Percentiles rank a stretch among this genome's conserved stretches.
These are phyloP conservation scores for Furcula furcula DNA, from an alignment of 2,888 invertebrate genomes.

Conservation along the genomic window DNA sequence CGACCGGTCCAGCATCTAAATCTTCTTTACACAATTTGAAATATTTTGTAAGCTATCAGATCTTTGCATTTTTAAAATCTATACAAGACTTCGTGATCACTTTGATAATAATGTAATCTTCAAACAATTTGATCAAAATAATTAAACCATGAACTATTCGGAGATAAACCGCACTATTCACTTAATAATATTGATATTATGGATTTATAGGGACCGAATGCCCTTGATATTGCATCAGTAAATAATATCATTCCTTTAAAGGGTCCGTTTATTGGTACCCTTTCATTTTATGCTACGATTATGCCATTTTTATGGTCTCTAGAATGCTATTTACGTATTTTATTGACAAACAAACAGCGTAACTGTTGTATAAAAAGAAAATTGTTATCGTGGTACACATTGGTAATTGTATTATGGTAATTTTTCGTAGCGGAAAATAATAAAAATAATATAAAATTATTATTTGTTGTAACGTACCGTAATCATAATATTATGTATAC, in stretches of 20 bases:
- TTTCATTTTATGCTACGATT: constrained; percentile 72
- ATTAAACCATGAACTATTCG: too few relatives aligned
- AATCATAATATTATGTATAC: too few relatives aligned
- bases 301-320: constrained; percentile 71
- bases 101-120: too few relatives aligned
- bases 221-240: constrained; percentile 65
- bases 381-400: background rate
- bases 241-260: constrained; percentile 72
- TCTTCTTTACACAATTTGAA: too few relatives aligned
- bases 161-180: background rate
- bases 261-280: constrained; percentile 71
- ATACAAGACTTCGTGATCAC: too few relatives aligned
- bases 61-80: too few relatives aligned
- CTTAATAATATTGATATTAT: constrained; percentile 48
- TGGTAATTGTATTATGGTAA: background rate
- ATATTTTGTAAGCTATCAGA: too few relatives aligned
- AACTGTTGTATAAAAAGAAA: constrained; percentile 11
- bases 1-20: too few relatives aligned
- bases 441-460: background rate
- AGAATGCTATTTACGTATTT: constrained; percentile 58
- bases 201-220: constrained; percentile 50
- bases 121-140: too few relatives aligned
- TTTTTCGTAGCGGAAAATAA: background rate
- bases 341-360: constrained; percentile 63
- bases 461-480: too few relatives aligned